These are phyloP conservation scores for Dromaius novaehollandiae DNA, from an alignment of 2,113 vertebrate genomes.

Conservation along the genomic window DNA sequence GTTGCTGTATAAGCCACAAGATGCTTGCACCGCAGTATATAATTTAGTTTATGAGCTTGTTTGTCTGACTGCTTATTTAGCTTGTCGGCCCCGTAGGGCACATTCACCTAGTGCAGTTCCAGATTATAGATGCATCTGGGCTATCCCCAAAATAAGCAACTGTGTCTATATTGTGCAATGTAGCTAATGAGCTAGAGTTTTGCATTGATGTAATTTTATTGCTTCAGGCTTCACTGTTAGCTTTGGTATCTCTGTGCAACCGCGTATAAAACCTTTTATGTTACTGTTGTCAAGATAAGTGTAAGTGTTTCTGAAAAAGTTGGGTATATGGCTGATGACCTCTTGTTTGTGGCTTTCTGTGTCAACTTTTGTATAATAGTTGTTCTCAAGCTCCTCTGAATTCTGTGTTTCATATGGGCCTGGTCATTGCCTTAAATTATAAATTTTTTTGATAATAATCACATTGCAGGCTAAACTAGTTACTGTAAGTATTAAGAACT, in stretches of 20 bases:
- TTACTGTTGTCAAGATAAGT: neutral
- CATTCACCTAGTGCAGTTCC: neutral
- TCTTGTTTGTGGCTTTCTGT: neutral
- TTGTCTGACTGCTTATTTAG: neutral
- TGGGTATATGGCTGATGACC: neutral
- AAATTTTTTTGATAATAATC: neutral
- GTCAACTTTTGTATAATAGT: neutral
- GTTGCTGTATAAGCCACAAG: neutral
- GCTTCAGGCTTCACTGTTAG: neutral
- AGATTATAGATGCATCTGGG: neutral
- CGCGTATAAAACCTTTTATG: neutral
- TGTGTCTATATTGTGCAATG: accelerated
- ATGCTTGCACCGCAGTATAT: neutral
- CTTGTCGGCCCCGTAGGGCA: neutral
- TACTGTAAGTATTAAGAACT: neutral
- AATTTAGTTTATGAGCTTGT: neutral
- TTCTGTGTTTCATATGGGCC: neutral
- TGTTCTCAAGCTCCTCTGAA: neutral
- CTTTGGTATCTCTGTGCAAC: neutral
- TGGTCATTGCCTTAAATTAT: neutral
- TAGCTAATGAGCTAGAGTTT: neutral
- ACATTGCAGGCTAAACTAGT: neutral
- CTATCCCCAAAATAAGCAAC: neutral
- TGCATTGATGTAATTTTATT: neutral
- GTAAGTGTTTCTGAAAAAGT: neutral